These are phyloP conservation scores for Drosophila algonquin DNA, from an alignment of 2,888 invertebrate species.

Conservation along the genomic window DNA sequence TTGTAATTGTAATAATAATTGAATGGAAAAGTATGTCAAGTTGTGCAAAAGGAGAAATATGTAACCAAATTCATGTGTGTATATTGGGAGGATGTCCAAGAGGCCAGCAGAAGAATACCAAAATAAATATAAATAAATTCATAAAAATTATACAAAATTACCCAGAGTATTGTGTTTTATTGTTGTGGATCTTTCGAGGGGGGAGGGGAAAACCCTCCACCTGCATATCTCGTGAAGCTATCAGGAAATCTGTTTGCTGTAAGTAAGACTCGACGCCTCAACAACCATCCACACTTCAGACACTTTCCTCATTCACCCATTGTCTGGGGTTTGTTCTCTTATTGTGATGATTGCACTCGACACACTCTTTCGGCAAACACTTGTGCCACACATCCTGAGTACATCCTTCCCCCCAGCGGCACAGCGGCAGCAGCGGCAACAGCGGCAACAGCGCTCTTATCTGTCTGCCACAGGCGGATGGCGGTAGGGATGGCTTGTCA, in stretches of 20 bases:
- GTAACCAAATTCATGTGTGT: slow-evolving; percentile 43
- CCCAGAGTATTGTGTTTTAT: not conserved
- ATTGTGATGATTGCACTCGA: slow-evolving; percentile 71
- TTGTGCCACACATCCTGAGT: slow-evolving; percentile 48
- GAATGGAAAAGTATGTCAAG: slow-evolving; percentile 48
- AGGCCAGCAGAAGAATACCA: slow-evolving; percentile 41
- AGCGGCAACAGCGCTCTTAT: slow-evolving; percentile 9
- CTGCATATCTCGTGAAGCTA: not conserved
- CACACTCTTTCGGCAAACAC: slow-evolving; percentile 67
- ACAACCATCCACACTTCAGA: slow-evolving; percentile 59
- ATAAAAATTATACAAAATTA: slow-evolving; percentile 30
- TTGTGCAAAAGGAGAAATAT: slow-evolving; percentile 44
- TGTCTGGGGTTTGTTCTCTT: slow-evolving; percentile 46
- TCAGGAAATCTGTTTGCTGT: slow-evolving; percentile 29
- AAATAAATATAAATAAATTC: slow-evolving; percentile 32
- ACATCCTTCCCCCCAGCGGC: slow-evolving; percentile 34
- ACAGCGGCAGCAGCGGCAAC: not conserved
- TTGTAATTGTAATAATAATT: slow-evolving; percentile 38
- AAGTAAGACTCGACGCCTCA: slow-evolving; percentile 31
- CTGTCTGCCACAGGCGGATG: slow-evolving; percentile 24
- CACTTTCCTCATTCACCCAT: slow-evolving; percentile 42
- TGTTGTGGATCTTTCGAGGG: not conserved
- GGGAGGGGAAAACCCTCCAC: not conserved
- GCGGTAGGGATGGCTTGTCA: slow-evolving; percentile 57
- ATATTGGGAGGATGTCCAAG: slow-evolving; percentile 21